phyloP scores from a whole-genome alignment of 2,113 vertebrate species.

The Peromyscus maniculatus region DNA sequence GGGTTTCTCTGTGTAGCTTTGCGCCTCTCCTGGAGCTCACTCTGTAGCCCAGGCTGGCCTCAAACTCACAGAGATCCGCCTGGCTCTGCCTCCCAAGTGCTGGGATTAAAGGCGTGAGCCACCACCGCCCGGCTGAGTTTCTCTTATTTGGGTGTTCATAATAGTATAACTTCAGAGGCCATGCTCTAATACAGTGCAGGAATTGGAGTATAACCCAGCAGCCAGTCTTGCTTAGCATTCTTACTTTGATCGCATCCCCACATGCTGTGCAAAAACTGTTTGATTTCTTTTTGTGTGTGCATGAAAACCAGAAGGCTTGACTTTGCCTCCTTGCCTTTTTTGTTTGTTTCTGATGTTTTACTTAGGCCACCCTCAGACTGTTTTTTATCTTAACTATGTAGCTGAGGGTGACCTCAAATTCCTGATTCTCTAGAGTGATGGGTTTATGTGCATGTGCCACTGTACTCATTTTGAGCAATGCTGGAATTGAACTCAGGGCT shows the following conservation, averaged over 20 bases:
- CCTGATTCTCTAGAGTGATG: background rate
- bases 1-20: too few species aligned
- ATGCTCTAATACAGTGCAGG: background rate
- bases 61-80: too few species aligned
- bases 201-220: background rate
- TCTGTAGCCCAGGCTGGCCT: too few species aligned
- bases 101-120: too few species aligned
- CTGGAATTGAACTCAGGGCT: background rate
- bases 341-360: background rate
- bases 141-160: background rate
- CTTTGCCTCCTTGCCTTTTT: background rate
- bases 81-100: too few species aligned
- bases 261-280: background rate
- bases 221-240: background rate
- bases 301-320: background rate
- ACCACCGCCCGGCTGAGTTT: too few species aligned
- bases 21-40: too few species aligned
- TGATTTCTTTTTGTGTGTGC: background rate
- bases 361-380: background rate
- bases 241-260: background rate
- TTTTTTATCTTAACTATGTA: background rate
- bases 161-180: background rate
- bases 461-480: background rate
- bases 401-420: background rate
- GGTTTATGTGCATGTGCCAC: too few species aligned